These are phyloP conservation scores for Aphelinus certus DNA, from an alignment of 1,140 invertebrate genomes.

Conservation along the genomic window DNA sequence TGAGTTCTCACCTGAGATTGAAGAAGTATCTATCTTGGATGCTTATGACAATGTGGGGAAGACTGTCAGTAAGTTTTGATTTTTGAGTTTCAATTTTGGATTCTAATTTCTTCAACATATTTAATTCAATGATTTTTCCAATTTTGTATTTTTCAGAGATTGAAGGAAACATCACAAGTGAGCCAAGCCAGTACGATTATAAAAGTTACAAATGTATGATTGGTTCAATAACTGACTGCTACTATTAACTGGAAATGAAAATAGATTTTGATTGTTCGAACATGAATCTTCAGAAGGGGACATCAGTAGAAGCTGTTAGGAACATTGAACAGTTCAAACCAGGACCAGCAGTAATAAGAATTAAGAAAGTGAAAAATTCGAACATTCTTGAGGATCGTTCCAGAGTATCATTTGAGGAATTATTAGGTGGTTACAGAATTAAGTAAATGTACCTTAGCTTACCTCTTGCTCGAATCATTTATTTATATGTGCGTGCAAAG, in stretches of 20 bases:
- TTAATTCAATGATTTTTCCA: neutral
- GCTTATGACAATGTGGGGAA: neutral
- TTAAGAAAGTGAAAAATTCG: no score
- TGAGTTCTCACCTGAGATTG: no score
- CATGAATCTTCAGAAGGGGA: neutral
- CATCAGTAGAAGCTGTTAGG: neutral
- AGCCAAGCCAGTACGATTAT: neutral
- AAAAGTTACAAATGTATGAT: neutral
- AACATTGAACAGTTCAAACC: neutral
- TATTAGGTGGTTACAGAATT: no score
- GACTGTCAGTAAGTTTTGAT: no score
- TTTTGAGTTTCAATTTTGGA: neutral
- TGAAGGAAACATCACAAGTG: neutral
- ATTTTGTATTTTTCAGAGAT: neutral
- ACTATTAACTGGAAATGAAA: neutral
- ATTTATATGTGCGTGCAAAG: no score
- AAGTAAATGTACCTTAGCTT: no score
- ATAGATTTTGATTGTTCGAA: neutral
- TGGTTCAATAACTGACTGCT: constrained; percentile 1
- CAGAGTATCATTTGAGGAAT: no score
- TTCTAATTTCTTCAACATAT: neutral
- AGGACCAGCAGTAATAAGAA: no score
- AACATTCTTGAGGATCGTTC: no score
- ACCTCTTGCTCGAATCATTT: no score
- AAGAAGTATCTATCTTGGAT: neutral